A percentile compares a stretch with the other conserved stretches of the same genome.
phyloP scores from a whole-genome alignment of 1,140 invertebrate genomes.

The Medauroidea extradentata region DNA sequence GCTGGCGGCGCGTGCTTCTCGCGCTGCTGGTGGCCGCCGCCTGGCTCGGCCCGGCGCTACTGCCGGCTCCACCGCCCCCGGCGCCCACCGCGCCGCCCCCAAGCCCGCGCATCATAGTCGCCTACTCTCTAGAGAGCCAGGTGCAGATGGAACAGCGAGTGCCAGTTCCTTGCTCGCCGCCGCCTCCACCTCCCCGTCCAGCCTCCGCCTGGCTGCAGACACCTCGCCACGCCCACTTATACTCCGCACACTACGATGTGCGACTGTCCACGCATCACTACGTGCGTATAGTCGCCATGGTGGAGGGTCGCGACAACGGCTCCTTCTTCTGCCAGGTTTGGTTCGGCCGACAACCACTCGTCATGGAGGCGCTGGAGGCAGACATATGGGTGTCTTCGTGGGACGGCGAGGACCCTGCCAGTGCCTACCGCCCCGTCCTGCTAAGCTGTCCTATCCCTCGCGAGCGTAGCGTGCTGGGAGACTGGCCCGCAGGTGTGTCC shows the following conservation, averaged over 20 bases:
- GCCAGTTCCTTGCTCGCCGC: not conserved
- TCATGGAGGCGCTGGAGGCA: slow-evolving; percentile 39
- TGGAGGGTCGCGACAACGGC: not conserved
- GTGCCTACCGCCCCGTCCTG: slow-evolving; percentile 28
- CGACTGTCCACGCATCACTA: slow-evolving; percentile 2
- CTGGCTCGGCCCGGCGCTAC: no score
- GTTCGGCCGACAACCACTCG: not conserved
- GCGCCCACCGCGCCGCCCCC: no score
- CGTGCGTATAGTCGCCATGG: slow-evolving; percentile 1
- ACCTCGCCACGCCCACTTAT: not conserved
- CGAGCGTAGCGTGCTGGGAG: not conserved
- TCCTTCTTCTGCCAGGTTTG: slow-evolving; percentile 8
- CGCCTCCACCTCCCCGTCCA: not conserved
- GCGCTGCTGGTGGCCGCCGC: no score
- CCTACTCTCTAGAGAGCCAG: slow-evolving; percentile 4
- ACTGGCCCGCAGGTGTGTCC: not conserved
- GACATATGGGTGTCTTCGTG: slow-evolving; percentile 43
- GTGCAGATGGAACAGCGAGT: slow-evolving; percentile 7
- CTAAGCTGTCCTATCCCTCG: slow-evolving; percentile 28
- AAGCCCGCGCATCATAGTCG: not conserved
- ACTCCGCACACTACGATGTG: slow-evolving; percentile 6
- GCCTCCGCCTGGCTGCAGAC: slow-evolving; percentile 1
- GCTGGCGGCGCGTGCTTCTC: no score
- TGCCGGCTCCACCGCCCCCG: no score
- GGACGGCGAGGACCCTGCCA: slow-evolving; percentile 23